Conservation (phyloP, 2,113 vertebrate genomes). For the Suricata suricatta region DNA sequence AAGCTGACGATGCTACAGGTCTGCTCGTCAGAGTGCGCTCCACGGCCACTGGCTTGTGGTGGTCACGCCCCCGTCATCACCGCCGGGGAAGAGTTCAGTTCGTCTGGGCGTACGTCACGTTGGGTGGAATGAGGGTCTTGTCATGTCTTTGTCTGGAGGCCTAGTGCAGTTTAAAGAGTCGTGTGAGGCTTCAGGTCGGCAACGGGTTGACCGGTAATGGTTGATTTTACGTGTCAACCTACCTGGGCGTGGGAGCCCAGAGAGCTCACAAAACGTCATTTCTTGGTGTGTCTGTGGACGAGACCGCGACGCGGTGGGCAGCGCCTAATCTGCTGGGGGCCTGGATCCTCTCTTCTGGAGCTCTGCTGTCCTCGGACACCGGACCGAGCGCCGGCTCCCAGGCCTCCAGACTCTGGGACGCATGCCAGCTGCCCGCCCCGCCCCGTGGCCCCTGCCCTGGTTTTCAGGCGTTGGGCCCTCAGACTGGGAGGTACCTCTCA, state of each 20-base stretch:
- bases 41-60: neutral
- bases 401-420: neutral
- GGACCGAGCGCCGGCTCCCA: neutral
- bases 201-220: neutral
- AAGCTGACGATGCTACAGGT: neutral
- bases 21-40: neutral
- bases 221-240: neutral
- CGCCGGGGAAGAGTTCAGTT: neutral
- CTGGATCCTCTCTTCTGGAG: neutral
- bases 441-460: neutral
- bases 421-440: neutral
- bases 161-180: neutral
- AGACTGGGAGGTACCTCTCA: neutral
- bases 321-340: neutral
- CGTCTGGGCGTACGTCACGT: neutral
- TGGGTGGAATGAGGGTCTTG: neutral
- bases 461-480: neutral
- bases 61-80: accelerated
- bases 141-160: neutral
- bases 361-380: neutral
- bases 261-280: neutral
- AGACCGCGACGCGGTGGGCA: neutral
- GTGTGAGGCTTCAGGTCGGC: neutral
- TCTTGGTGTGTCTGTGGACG: neutral
- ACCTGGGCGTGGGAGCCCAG: neutral